phyloP scores from a whole-genome alignment of 2,888 invertebrate species.

The Chrysomela aeneicollis region DNA sequence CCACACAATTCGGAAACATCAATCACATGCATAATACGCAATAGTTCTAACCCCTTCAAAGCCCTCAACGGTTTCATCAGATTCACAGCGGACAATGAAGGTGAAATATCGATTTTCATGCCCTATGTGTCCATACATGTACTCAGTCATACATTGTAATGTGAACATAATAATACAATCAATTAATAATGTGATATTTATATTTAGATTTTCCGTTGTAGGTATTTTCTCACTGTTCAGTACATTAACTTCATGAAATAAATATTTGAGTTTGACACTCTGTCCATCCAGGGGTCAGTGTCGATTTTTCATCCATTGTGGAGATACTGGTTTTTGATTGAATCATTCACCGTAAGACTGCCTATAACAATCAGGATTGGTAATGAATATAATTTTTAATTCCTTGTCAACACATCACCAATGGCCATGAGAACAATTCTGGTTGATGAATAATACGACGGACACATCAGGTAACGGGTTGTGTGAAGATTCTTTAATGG shows the following conservation, averaged over 20 bases:
- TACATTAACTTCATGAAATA: constrained; percentile 54
- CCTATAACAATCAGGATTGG: constrained; percentile 52
- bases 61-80: constrained; percentile 27
- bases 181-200: constrained; percentile 57
- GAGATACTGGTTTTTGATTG: constrained; percentile 49
- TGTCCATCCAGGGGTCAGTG: constrained; percentile 52
- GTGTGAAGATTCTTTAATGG: too few species aligned
- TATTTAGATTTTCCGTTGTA: constrained; percentile 55
- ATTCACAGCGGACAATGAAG: constrained; percentile 32
- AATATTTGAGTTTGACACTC: constrained; percentile 55
- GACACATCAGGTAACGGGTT: not conserved
- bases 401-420: constrained; percentile 49
- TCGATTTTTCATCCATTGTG: constrained; percentile 58
- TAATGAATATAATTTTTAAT: constrained; percentile 56
- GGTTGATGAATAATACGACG: constrained; percentile 16
- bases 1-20: not conserved
- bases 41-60: constrained; percentile 29
- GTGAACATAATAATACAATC: constrained; percentile 31
- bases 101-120: constrained; percentile 35
- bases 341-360: constrained; percentile 47
- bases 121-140: constrained; percentile 23
- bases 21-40: constrained; percentile 19
- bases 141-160: constrained; percentile 31
- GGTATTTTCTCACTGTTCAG: constrained; percentile 55
- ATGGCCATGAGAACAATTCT: constrained; percentile 45